phyloP scores from a whole-genome alignment of 1,140 invertebrate genomes.

The Trigoniulus corallinus region DNA sequence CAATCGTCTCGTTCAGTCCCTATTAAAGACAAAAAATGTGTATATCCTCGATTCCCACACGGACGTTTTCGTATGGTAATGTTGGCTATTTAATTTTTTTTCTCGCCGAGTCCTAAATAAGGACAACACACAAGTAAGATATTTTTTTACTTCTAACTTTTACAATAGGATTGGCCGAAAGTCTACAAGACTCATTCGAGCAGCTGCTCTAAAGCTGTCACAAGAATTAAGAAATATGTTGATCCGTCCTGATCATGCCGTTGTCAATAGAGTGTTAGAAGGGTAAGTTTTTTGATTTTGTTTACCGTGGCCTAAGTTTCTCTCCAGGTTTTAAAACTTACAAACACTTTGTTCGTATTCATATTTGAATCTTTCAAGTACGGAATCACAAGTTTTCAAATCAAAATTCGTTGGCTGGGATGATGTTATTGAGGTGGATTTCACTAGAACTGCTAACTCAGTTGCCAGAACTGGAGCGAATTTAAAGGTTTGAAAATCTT shows the following conservation, averaged over 20 bases:
- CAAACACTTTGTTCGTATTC: background rate
- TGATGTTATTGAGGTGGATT: conserved; percentile 97
- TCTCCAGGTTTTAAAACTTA: too few relatives aligned
- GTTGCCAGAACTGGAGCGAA: conserved; percentile 92
- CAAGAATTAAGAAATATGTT: conserved; percentile 84
- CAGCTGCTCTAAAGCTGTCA: conserved; percentile 87
- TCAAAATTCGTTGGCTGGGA: conserved; percentile 97
- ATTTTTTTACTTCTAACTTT: background rate
- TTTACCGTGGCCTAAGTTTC: conserved; percentile 6
- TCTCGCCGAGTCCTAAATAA: too few relatives aligned
- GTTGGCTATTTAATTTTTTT: too few relatives aligned
- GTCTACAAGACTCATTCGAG: conserved; percentile 84
- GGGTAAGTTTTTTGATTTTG: conserved; percentile 32
- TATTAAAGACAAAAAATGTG: conserved; percentile 83
- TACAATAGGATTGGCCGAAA: conserved; percentile 83
- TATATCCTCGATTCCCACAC: conserved; percentile 92
- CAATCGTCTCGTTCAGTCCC: conserved; percentile 47
- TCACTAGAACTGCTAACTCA: conserved; percentile 93
- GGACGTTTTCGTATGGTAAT: conserved; percentile 94
- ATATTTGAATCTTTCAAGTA: conserved; percentile 22
- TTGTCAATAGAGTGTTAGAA: conserved; percentile 61
- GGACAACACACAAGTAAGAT: too few relatives aligned
- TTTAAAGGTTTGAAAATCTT: conserved; percentile 37
- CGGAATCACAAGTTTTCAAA: conserved; percentile 73
- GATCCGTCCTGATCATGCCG: conserved; percentile 65